Evolutionary conservation across 2,888 invertebrate species (phyloP).

Genomic region (Halictus quadricinctus): DNA sequence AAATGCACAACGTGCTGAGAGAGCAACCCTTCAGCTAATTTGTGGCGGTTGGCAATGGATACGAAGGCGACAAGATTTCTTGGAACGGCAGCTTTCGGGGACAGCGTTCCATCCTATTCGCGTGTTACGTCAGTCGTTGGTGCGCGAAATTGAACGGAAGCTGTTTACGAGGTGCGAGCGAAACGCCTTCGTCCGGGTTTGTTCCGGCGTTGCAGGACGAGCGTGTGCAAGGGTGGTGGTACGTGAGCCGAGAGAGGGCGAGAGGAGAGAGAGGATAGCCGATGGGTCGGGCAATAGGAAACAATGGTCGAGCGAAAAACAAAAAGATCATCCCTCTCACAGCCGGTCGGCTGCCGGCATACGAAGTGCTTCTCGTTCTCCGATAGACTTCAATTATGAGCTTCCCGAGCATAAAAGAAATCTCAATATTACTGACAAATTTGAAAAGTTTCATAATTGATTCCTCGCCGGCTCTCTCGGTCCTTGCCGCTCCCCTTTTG

Average conservation of each 20-base stretch:
- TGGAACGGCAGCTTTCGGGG: constrained; percentile 34
- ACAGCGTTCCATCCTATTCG: constrained; percentile 63
- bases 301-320: constrained; percentile 80
- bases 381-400: constrained; percentile 82
- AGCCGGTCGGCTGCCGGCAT: constrained; percentile 42
- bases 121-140: constrained; percentile 64
- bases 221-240: constrained; percentile 24
- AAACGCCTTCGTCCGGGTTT: constrained; percentile 59
- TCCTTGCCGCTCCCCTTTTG: constrained; percentile 40
- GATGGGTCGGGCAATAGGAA: constrained; percentile 75
- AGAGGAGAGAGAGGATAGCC: constrained; percentile 57
- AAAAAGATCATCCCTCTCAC: constrained; percentile 76
- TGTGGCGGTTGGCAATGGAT: constrained; percentile 17
- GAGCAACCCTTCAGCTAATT: constrained; percentile 36
- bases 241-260: constrained; percentile 7
- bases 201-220: constrained; percentile 44
- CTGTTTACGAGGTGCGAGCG: constrained; percentile 69
- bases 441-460: constrained; percentile 82
- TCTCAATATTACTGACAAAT: constrained; percentile 82
- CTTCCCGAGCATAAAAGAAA: constrained; percentile 80
- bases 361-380: constrained; percentile 68
- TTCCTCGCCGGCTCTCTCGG: constrained; percentile 72
- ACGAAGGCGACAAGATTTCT: constrained; percentile 65
- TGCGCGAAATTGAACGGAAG: constrained; percentile 78
- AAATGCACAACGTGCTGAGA: constrained; percentile 4